These are phyloP conservation scores for Ammospiza caudacuta DNA, from an alignment of 2,113 vertebrate species.

Conservation along the genomic window DNA sequence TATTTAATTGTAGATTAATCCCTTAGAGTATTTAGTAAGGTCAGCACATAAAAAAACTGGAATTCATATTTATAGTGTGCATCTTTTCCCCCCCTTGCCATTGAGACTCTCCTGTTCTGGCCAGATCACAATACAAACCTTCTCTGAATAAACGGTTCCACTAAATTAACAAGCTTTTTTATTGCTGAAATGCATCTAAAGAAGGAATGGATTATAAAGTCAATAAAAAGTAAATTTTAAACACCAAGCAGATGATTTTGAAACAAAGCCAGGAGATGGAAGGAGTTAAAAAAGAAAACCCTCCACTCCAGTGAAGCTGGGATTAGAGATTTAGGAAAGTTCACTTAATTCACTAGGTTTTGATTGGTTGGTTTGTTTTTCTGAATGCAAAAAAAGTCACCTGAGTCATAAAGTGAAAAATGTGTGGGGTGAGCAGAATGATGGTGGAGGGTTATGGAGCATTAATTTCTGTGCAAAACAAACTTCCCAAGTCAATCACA, in stretches of 20 bases:
- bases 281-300: background rate
- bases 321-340: background rate
- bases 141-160: background rate
- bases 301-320: background rate
- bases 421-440: background rate
- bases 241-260: background rate
- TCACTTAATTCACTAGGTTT: background rate
- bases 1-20: background rate
- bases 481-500: background rate
- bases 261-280: background rate
- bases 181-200: background rate
- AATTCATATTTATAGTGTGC: background rate
- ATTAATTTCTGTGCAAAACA: slow-evolving; percentile 12
- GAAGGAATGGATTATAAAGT: background rate
- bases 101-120: background rate
- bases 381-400: slow-evolving; percentile 4
- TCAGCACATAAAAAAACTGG: background rate
- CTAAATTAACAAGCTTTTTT: background rate
- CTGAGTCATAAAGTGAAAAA: slow-evolving; percentile 3
- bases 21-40: background rate
- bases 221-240: background rate
- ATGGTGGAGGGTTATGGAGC: background rate
- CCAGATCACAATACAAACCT: background rate
- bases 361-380: background rate
- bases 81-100: background rate